A percentile compares a stretch with the other conserved stretches of the same genome.
Evolutionary conservation across 1,140 invertebrate genomes (phyloP).

Genomic region (Dendrolimus kikuchii): DNA sequence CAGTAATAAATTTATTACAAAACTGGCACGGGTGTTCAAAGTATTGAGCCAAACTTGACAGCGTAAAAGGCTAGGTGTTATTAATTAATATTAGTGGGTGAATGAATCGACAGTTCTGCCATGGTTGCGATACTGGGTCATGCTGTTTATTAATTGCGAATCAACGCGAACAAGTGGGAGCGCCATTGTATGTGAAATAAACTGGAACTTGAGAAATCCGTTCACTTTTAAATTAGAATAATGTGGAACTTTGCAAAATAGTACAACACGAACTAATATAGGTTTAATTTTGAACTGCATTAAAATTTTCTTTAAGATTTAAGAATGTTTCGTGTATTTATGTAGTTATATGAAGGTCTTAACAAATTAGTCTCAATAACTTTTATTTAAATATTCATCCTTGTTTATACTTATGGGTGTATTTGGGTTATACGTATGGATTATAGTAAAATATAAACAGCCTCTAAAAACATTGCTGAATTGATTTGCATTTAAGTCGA

Average conservation of each 20-base stretch:
- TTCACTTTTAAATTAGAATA: conserved; percentile 42
- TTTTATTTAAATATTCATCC: no score
- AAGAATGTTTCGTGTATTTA: no score
- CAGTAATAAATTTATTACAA: conserved; percentile 28
- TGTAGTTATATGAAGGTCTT: no score
- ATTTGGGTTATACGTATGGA: no score
- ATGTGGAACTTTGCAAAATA: background rate
- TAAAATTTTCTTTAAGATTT: no score
- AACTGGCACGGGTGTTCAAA: conserved; percentile 28
- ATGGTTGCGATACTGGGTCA: conserved; percentile 47
- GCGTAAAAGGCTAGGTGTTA: conserved; percentile 34
- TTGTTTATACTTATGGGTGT: no score
- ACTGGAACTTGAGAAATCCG: conserved; percentile 49
- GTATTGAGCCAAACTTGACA: conserved; percentile 23
- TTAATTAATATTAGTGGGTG: conserved; percentile 43
- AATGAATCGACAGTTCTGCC: conserved; percentile 48
- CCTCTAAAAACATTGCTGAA: no score
- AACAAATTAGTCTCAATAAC: no score
- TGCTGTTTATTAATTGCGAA: conserved; percentile 58
- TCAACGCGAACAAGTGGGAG: conserved; percentile 44
- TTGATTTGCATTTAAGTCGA: no score
- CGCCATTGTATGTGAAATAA: conserved; percentile 53
- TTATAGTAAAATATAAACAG: no score
- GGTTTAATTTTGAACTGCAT: no score
- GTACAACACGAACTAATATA: background rate